These are phyloP conservation scores for Hemistola chrysoprasaria DNA, from an alignment of 2,888 invertebrate genomes.

Conservation along the genomic window DNA sequence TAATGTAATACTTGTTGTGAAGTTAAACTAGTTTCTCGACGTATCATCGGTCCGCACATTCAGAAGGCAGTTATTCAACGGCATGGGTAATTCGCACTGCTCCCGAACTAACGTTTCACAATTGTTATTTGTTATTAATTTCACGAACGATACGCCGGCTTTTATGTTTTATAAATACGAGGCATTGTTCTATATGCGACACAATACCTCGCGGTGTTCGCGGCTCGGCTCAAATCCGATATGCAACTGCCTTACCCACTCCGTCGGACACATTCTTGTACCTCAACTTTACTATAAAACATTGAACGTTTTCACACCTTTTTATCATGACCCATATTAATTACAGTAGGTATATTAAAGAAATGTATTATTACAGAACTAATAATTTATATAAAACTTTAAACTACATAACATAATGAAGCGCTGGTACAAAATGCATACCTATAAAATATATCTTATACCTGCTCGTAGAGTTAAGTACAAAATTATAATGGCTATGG, in stretches of 20 bases:
- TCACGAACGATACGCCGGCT: conserved; percentile 80
- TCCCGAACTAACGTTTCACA: conserved; percentile 79
- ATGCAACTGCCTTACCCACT: conserved; percentile 51
- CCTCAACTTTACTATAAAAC: conserved; percentile 17
- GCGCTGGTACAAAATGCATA: no score
- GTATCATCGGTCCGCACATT: conserved; percentile 31
- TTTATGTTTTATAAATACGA: conserved; percentile 82
- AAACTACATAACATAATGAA: no score
- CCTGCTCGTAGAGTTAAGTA: no score
- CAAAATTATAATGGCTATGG: no score
- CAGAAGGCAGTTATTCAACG: conserved; percentile 59
- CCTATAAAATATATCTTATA: no score
- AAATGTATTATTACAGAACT: no score
- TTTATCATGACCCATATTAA: conserved; percentile 5
- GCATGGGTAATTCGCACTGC: conserved; percentile 75
- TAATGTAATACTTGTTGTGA: no score
- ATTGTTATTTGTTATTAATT: conserved; percentile 83
- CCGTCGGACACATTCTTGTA: conserved; percentile 64
- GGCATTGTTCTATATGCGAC: conserved; percentile 79
- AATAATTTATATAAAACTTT: no score
- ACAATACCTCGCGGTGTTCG: conserved; percentile 74
- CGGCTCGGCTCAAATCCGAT: conserved; percentile 67
- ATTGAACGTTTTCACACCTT: conserved; percentile 16
- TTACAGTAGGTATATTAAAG: neutral
- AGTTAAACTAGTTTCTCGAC: neutral